Percentiles rank a stretch among this genome's conserved stretches.
Conservation (phyloP, 2,113 vertebrate genomes). For the Psittacara wagleri region DNA sequence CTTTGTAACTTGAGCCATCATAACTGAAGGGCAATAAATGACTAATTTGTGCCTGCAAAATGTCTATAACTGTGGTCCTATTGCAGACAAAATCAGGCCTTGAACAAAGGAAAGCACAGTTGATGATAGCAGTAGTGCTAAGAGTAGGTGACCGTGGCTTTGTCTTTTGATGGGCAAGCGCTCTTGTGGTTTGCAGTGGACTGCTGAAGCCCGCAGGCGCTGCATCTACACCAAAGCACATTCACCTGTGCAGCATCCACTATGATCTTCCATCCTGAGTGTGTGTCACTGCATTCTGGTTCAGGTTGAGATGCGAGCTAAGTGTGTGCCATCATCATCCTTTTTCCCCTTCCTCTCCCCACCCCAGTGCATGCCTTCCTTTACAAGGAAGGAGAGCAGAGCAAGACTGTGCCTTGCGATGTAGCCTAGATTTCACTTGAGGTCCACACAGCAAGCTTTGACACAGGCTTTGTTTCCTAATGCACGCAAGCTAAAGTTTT, state of each 20-base stretch:
- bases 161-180: not conserved
- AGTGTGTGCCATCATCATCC: rapidly evolving
- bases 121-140: not conserved
- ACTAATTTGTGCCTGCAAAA: not conserved
- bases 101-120: rapidly evolving
- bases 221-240: rapidly evolving
- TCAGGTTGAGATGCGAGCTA: not conserved
- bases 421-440: not conserved
- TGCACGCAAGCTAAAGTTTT: not conserved
- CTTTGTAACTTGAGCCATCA: not conserved
- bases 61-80: not conserved
- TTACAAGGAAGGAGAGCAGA: not conserved
- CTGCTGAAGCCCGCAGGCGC: not conserved
- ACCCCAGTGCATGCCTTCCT: not conserved
- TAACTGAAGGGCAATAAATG: not conserved
- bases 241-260: not conserved
- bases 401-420: rapidly evolving
- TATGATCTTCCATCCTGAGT: rapidly evolving
- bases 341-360: not conserved
- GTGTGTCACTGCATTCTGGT: rapidly evolving
- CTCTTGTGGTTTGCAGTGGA: not conserved
- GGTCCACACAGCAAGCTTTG: not conserved
- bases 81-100: not conserved
- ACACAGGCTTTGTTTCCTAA: not conserved
- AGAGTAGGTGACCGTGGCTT: not conserved